Evolutionary conservation across 2,113 vertebrate species (phyloP).

Genomic region (Scalopus aquaticus): DNA sequence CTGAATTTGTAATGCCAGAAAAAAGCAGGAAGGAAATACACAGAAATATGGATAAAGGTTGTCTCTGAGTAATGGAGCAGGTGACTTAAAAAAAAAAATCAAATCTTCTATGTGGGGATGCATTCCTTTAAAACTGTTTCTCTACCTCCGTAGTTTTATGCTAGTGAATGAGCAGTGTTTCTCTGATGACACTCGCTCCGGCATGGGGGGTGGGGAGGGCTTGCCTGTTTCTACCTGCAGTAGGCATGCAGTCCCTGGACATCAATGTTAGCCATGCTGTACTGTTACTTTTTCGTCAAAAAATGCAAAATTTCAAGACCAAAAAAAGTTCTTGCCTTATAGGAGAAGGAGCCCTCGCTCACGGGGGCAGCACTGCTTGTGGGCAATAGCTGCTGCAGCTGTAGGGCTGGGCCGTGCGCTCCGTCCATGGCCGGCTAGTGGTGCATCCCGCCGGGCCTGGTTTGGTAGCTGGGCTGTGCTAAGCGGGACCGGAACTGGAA

Average conservation of each 20-base stretch:
- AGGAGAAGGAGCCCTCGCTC: conserved; percentile 84
- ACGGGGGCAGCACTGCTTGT: conserved; percentile 70
- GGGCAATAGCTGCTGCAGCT: conserved; percentile 78
- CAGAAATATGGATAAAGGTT: neutral
- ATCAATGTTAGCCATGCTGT: neutral
- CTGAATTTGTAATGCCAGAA: neutral
- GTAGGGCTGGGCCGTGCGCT: conserved; percentile 67
- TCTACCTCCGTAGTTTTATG: neutral
- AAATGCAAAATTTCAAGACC: neutral
- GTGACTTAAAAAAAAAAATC: neutral
- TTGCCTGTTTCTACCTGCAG: neutral
- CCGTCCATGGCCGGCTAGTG: conserved; percentile 81
- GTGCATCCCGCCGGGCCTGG: neutral
- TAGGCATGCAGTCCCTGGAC: neutral
- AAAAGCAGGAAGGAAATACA: neutral
- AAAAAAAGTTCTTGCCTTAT: conserved; percentile 84
- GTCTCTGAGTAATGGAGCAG: neutral
- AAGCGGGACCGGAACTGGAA: neutral
- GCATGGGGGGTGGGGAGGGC: no score
- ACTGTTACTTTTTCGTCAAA: neutral
- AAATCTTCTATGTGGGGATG: neutral
- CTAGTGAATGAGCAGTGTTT: neutral
- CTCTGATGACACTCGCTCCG: neutral
- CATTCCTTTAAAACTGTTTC: neutral
- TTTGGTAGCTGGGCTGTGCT: neutral